Percentiles rank a stretch among this genome's conserved stretches.
These are phyloP conservation scores for Pachyrhynchus sulphureomaculatus DNA, from an alignment of 1,140 invertebrate genomes.

Conservation along the genomic window DNA sequence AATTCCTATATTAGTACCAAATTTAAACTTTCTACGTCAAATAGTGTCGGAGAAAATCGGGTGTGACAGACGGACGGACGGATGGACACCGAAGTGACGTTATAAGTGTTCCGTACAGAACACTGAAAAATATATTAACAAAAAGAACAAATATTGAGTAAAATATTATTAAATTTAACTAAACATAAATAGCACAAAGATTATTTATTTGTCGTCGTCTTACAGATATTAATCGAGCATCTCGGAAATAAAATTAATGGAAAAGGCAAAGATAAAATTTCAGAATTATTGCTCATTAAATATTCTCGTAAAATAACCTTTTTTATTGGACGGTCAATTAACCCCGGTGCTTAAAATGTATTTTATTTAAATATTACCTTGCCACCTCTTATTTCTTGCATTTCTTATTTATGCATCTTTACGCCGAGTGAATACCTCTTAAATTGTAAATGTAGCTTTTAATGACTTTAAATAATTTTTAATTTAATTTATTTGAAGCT, in stretches of 20 bases:
- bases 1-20: no score
- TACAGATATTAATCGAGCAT: constrained; percentile 9
- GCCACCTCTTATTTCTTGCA: constrained; percentile 22
- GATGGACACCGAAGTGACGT: no score
- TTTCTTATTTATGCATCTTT: constrained; percentile 21
- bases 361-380: constrained; percentile 28
- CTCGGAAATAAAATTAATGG: constrained; percentile 6
- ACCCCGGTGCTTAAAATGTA: constrained; percentile 21
- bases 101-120: no score
- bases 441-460: constrained; percentile 16
- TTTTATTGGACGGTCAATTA: constrained; percentile 28
- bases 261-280: constrained; percentile 16
- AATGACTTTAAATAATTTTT: constrained; percentile 21
- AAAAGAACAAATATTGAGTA: no score
- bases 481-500: constrained; percentile 20
- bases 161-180: no score
- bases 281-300: constrained; percentile 24
- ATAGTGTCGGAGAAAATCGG: no score
- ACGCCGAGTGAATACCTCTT: constrained; percentile 14
- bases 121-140: no score
- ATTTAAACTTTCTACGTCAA: no score
- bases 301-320: constrained; percentile 15
- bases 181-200: no score
- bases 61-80: no score
- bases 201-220: no score